Evolutionary conservation across 2,113 vertebrate species (phyloP), one percentile per base, ranked within the genome.

Genomic region (Marcusenius ussheri): DNA sequence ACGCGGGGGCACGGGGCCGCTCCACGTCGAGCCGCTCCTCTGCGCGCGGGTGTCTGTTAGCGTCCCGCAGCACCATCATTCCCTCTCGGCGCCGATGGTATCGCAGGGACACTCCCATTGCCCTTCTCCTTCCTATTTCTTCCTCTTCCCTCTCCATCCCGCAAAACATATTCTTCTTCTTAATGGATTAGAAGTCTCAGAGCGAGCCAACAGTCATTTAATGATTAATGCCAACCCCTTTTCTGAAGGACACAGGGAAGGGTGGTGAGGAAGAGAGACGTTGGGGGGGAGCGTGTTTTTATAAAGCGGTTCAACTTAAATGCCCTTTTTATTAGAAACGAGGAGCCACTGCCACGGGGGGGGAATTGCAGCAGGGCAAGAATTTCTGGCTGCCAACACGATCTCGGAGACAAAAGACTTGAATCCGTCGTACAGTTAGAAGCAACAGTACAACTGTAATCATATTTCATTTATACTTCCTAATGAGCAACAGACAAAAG

Each of bases 131-230:
- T 56, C 31, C 39, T 21, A 0, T 39, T 10, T 39, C 92, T 93
- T 21, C 45, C 91, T 93, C 94, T 94, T 93, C 93, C 1, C 46
- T 70, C 49, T 53, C 93, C 91, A 91, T 91, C 93, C 95, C 93
- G 92, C 93, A 92, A 92, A 93, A 94, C 58, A 91, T 91, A 88
- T 91, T 92, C 88, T 92, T 91, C 77, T 90, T 56, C 42, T 93
- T 95, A 95, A 96, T 95, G 93, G 93, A 95, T 94, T 95, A 93
- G 92, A 94, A 95, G 93, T 94, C 93, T 94, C 94, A 92, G 90
- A 90, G 93, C 93, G 94, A 95, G 93, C 92, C 93, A 93, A 94
- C 93, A 95, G 93, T 93, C 94, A 95, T 95, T 94, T 95, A 95
- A 95, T 95, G 95, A 96, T 95, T 94, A 95, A 95, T 95, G 93